Percentiles rank a stretch among this genome's conserved stretches.
phyloP scores from a whole-genome alignment of 2,888 invertebrate species.

The Cerceris ruficornis region DNA sequence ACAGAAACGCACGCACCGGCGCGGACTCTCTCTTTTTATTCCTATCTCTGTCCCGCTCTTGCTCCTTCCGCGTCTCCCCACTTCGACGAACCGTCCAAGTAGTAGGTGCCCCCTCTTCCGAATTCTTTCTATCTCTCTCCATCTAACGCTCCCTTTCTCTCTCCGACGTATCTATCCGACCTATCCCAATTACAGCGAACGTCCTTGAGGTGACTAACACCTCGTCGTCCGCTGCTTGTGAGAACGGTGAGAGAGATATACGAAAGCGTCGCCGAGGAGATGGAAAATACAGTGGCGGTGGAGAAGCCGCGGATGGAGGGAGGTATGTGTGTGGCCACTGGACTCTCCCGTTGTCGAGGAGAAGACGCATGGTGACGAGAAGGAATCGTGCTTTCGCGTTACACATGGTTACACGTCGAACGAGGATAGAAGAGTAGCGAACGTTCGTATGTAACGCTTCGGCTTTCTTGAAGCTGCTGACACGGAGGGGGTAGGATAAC shows the following conservation, averaged over 20 bases:
- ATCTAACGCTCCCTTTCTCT: slow-evolving; percentile 11
- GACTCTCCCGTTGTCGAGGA: slow-evolving; percentile 57
- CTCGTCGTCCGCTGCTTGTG: slow-evolving; percentile 55
- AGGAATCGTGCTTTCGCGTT: slow-evolving; percentile 36
- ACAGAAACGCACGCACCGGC: slow-evolving; percentile 71
- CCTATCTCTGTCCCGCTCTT: slow-evolving; percentile 11
- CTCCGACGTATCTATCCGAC: slow-evolving; percentile 72
- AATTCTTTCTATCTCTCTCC: slow-evolving; percentile 5
- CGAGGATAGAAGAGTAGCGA: slow-evolving; percentile 34
- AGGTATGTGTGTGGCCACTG: slow-evolving; percentile 41
- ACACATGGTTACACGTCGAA: slow-evolving; percentile 31
- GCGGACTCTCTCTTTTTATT: slow-evolving; percentile 33
- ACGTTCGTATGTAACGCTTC: slow-evolving; percentile 34
- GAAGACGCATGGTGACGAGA: slow-evolving; percentile 45
- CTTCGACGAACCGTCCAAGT: slow-evolving; percentile 19
- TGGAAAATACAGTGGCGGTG: slow-evolving; percentile 39
- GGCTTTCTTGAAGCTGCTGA: slow-evolving; percentile 54
- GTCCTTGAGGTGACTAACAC: slow-evolving; percentile 79
- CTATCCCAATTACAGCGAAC: slow-evolving; percentile 79
- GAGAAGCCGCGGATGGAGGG: slow-evolving; percentile 30
- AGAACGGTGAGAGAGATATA: slow-evolving; percentile 61
- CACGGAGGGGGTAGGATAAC: slow-evolving; percentile 38
- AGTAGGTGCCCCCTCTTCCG: slow-evolving; percentile 19
- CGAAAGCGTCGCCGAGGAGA: slow-evolving; percentile 44
- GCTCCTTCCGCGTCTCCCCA: slow-evolving; percentile 10